Evolutionary conservation across 2,113 vertebrate genomes (phyloP), one percentile per base, ranked within the genome.

Genomic region (Ameiurus melas): DNA sequence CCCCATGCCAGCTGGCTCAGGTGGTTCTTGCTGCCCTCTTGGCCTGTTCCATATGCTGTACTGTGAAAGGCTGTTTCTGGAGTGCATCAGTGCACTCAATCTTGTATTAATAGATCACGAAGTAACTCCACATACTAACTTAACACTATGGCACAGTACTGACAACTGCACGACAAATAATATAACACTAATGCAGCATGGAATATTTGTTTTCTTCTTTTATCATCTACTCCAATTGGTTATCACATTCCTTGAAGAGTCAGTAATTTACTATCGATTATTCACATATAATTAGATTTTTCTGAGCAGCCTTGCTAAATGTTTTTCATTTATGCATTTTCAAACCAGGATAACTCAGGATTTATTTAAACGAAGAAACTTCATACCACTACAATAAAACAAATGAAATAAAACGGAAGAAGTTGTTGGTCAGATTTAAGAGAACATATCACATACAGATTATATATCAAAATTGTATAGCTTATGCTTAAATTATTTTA

Each of bases 1-100:
- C 68, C 66, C 27, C 33, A 20, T 36, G 53, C 71, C 73, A 89
- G 85, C 70, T 87, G 55, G 81, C 60, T 84, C 25, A 25, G 83
- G 73, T 2, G 33, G 7, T n/a, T 64, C 78, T 36, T 86, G 0
- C 53, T 10, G 25, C 55, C 1, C 60, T 60, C 9, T 83, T 79
- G 83, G 83, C 86, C 73, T 64, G 30, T 60, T 36, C 75, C 77
- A 87, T 87, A 85, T 64, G 62, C 33, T 88, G 8, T 17, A 58
- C 58, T 81, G 51, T 84, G 57, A 83, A 30, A 20, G 47, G 36
- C 60, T 84, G 73, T 85, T 66, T 87, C 83, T 78, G 78, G 43
- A 87, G 62, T 66, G 83, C 3, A 81, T 51, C 68, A 75, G 22
- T n/a, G 39, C 7, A 17, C 33, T 82, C 71, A 55, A 16, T 83